Evolutionary conservation across 2,888 invertebrate genomes (phyloP).

Genomic region (Ichneumon xanthorius): DNA sequence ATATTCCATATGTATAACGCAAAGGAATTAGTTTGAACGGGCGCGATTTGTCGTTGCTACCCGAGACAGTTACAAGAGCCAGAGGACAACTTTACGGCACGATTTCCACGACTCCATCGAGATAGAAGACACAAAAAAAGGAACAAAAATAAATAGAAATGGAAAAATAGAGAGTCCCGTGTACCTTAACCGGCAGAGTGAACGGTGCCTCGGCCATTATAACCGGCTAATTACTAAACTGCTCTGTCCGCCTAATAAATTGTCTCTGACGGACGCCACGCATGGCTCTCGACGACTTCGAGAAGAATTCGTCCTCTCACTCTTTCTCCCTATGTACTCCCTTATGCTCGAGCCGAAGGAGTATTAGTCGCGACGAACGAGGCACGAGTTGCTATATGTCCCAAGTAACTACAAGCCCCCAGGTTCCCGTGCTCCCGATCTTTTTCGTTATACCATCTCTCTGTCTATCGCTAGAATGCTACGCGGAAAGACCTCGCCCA

Average conservation of each 20-base stretch:
- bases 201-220: slow-evolving; percentile 23
- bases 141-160: slow-evolving; percentile 5
- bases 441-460: slow-evolving; percentile 10
- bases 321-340: not conserved
- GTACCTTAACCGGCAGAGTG: slow-evolving; percentile 24
- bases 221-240: slow-evolving; percentile 26
- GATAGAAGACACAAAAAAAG: slow-evolving; percentile 10
- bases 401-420: slow-evolving; percentile 4
- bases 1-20: not conserved
- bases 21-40: slow-evolving; percentile 11
- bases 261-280: slow-evolving; percentile 26
- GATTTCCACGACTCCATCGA: slow-evolving; percentile 19
- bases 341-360: not conserved
- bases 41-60: slow-evolving; percentile 10
- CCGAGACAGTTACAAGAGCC: slow-evolving; percentile 16
- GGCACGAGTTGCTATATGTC: slow-evolving; percentile 5
- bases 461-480: slow-evolving; percentile 13
- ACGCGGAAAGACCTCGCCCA: slow-evolving; percentile 16
- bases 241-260: slow-evolving; percentile 24
- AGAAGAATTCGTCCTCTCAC: slow-evolving; percentile 7
- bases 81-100: slow-evolving; percentile 9
- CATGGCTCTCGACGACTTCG: slow-evolving; percentile 17
- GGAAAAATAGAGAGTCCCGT: slow-evolving; percentile 23
- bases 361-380: slow-evolving; percentile 12
- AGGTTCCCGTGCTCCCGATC: slow-evolving; percentile 13